Evolutionary conservation across 2,797 vertebrate genomes (phyloP).

Genomic region (Catamblyrhynchus diadema): DNA sequence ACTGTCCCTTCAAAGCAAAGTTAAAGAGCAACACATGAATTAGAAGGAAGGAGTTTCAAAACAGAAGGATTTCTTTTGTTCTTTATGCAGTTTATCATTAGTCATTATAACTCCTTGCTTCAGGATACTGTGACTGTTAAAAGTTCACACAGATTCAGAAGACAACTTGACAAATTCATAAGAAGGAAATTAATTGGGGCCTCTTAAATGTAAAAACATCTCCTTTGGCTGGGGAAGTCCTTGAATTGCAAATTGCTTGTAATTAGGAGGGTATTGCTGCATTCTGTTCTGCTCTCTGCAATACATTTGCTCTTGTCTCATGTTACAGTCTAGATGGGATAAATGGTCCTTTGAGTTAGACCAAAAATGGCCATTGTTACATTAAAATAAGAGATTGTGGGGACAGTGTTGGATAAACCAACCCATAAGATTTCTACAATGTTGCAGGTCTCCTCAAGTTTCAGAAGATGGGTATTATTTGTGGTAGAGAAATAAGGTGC

Average conservation of each 20-base stretch:
- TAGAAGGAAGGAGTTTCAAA: background rate
- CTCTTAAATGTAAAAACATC: background rate
- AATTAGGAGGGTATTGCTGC: background rate
- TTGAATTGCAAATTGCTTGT: background rate
- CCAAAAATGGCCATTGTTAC: background rate
- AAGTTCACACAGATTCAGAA: background rate
- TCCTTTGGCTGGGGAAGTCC: background rate
- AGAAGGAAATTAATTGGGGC: background rate
- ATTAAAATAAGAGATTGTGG: background rate
- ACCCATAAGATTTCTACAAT: background rate
- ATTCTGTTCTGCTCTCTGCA: background rate
- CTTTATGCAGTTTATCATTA: background rate
- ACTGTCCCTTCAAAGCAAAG: background rate
- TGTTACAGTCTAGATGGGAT: background rate
- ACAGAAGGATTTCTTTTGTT: background rate
- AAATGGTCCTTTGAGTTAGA: background rate
- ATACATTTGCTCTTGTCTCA: background rate
- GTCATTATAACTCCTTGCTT: background rate
- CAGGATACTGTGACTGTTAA: background rate
- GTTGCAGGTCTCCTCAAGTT: background rate
- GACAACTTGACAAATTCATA: background rate
- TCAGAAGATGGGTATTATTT: background rate
- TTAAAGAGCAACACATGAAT: background rate
- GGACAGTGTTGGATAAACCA: background rate
- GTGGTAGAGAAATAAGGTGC: background rate